Conservation (phyloP, 2,113 vertebrate species). For the Eubucco bourcierii region DNA sequence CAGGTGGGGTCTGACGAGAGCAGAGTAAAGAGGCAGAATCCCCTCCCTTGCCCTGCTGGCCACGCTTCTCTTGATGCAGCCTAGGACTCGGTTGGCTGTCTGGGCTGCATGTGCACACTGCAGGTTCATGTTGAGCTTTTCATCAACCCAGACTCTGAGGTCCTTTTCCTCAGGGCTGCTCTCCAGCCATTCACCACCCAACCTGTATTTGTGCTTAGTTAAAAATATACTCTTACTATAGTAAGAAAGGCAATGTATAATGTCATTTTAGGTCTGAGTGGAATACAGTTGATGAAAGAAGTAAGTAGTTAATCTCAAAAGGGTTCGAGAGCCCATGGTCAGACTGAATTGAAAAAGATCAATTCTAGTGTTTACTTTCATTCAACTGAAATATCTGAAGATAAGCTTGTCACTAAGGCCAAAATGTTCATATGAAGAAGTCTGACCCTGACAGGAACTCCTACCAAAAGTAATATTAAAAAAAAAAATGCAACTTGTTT, state of each 20-base stretch:
- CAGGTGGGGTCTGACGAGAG: too few relatives aligned
- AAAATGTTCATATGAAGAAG: neutral
- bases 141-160: too few relatives aligned
- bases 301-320: neutral
- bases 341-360: neutral
- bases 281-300: neutral
- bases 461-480: neutral
- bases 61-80: too few relatives aligned
- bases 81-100: too few relatives aligned
- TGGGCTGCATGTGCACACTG: too few relatives aligned
- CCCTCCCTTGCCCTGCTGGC: too few relatives aligned
- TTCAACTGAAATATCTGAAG: neutral
- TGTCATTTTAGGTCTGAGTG: neutral
- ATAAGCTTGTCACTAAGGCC: neutral
- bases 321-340: neutral
- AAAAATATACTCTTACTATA: neutral
- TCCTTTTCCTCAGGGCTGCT: too few relatives aligned
- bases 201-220: too few relatives aligned
- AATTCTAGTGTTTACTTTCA: slow-evolving; percentile 12
- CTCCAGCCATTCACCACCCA: too few relatives aligned
- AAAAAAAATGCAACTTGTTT: neutral
- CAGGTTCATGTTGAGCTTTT: too few relatives aligned
- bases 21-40: too few relatives aligned
- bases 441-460: neutral
- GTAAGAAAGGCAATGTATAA: neutral